Evolutionary conservation across 2,888 invertebrate species (phyloP).

Genomic region (Linnaemya tessellans): DNA sequence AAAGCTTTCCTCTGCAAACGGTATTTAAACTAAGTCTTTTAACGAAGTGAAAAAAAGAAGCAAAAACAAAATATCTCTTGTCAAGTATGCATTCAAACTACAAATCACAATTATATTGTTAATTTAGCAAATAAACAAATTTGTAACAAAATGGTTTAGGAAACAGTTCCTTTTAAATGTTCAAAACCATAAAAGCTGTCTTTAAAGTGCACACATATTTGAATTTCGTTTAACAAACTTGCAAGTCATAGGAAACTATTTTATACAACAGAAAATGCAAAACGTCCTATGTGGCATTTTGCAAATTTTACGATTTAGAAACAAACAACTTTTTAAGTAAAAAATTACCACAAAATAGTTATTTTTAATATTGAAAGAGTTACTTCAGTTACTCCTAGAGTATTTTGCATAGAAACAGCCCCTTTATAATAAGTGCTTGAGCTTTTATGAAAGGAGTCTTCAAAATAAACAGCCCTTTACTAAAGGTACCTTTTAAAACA

Average conservation of each 20-base stretch:
- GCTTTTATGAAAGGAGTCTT: too few relatives aligned
- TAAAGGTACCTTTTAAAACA: too few relatives aligned
- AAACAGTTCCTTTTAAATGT: neutral
- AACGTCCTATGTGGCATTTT: too few relatives aligned
- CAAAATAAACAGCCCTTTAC: too few relatives aligned
- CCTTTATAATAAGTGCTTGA: too few relatives aligned
- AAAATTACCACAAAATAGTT: too few relatives aligned
- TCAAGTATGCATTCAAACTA: constrained; percentile 33
- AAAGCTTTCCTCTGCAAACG: constrained; percentile 13
- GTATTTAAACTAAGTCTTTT: constrained; percentile 16
- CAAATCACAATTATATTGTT: constrained; percentile 16
- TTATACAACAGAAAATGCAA: too few relatives aligned
- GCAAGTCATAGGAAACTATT: neutral
- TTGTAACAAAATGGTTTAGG: neutral
- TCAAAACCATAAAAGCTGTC: neutral
- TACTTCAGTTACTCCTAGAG: too few relatives aligned
- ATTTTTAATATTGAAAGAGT: too few relatives aligned
- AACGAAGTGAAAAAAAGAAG: neutral
- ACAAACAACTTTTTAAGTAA: too few relatives aligned
- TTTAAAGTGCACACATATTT: neutral
- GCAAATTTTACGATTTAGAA: too few relatives aligned
- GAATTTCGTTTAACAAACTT: neutral
- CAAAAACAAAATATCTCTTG: neutral
- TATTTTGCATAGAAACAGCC: too few relatives aligned
- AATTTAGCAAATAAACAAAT: constrained; percentile 20